Conservation (phyloP, 1,140 invertebrate genomes). For the Eueides isabella region DNA sequence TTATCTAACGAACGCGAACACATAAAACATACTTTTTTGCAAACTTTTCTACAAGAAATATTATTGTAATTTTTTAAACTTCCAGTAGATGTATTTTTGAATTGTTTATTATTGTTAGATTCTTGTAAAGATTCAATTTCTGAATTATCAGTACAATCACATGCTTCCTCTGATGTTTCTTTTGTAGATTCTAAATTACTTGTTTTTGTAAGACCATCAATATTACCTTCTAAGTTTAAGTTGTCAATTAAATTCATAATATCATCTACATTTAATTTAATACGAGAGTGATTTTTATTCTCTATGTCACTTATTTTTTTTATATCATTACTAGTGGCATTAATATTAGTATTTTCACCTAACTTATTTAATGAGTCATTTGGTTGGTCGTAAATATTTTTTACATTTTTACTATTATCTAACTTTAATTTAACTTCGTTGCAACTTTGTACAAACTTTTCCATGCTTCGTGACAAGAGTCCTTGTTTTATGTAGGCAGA, state of each 20-base stretch:
- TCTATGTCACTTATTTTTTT: constrained; percentile 3
- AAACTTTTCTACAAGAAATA: not conserved
- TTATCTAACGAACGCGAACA: not conserved
- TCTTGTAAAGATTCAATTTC: not conserved
- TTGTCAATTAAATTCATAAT: constrained; percentile 40
- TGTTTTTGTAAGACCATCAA: not conserved
- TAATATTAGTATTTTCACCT: not conserved
- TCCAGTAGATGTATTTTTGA: not conserved
- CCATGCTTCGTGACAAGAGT: constrained; percentile 40
- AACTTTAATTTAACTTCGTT: constrained; percentile 44
- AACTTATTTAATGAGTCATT: constrained; percentile 3
- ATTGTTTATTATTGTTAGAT: not conserved
- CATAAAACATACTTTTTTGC: constrained; percentile 10
- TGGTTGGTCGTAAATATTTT: not conserved
- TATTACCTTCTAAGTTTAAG: constrained; percentile 11
- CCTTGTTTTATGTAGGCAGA: constrained; percentile 45
- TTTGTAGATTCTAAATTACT: not conserved
- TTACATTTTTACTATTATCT: constrained; percentile 22
- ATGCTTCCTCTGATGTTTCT: not conserved
- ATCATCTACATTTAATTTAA: constrained; percentile 17
- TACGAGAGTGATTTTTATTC: constrained; percentile 6
- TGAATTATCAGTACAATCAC: not conserved
- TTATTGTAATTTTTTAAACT: not conserved
- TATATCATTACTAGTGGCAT: not conserved
- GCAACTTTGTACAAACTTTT: constrained; percentile 51